Evolutionary conservation across 2,113 vertebrate species (phyloP).

Genomic region (Notothenia rossii): DNA sequence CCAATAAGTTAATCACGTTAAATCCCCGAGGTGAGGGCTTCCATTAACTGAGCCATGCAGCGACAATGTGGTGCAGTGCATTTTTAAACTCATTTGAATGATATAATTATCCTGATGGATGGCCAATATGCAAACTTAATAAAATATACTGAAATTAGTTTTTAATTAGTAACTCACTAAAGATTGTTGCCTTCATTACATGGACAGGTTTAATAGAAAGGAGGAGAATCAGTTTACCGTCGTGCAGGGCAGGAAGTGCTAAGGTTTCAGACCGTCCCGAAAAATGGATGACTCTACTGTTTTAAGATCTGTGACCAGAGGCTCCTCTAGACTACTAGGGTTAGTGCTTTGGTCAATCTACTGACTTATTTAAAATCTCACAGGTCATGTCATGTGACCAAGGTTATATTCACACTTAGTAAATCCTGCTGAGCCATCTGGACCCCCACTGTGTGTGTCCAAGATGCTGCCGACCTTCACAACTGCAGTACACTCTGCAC

Average conservation of each 20-base stretch:
- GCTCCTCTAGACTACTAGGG: neutral
- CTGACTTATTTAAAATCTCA: constrained; percentile 35
- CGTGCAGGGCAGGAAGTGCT: neutral
- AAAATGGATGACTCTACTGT: constrained; percentile 9
- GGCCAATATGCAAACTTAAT: constrained; percentile 1
- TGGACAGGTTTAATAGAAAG: no score
- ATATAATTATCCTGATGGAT: constrained; percentile 25
- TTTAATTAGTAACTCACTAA: constrained; percentile 12
- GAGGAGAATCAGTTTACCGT: neutral
- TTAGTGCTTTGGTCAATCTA: constrained; percentile 24
- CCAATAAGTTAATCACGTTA: constrained; percentile 18
- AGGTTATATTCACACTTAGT: constrained; percentile 29
- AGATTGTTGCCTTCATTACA: no score
- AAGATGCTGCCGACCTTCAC: constrained; percentile 64
- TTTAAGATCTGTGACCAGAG: constrained; percentile 30
- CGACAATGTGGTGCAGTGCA: neutral
- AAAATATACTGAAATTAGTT: neutral
- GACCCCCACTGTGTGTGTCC: constrained; percentile 27
- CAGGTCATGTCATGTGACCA: constrained; percentile 27
- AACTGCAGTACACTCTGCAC: constrained; percentile 28
- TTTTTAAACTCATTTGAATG: constrained; percentile 30
- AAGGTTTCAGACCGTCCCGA: neutral
- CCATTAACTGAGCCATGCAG: constrained; percentile 9
- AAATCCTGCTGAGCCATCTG: constrained; percentile 43
- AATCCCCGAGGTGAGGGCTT: constrained; percentile 7